Percentiles rank a stretch among this genome's conserved stretches.
phyloP scores from a whole-genome alignment of 2,888 invertebrate species.

The Rhagonycha lutea region DNA sequence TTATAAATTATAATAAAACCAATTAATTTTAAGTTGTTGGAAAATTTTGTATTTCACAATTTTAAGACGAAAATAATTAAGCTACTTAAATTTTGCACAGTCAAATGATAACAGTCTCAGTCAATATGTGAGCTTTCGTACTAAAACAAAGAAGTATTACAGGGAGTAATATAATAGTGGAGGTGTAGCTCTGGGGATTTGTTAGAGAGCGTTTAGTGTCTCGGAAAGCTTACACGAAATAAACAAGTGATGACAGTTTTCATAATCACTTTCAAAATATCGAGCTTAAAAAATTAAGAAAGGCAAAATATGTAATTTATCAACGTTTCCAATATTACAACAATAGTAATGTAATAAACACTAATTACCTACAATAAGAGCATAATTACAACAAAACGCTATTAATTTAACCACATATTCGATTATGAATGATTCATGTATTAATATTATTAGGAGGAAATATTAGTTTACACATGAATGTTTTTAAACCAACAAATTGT shows the following conservation, averaged over 20 bases:
- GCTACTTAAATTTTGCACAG: not conserved
- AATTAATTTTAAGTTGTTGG: slow-evolving; percentile 6
- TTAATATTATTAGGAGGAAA: not conserved
- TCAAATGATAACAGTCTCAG: not conserved
- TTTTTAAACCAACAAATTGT: not conserved
- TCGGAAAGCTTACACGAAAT: slow-evolving; percentile 4
- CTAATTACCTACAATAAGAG: not conserved
- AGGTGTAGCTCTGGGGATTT: slow-evolving; percentile 12
- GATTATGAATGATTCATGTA: not conserved
- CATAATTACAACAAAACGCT: not conserved
- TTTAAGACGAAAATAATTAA: not conserved
- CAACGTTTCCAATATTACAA: not conserved
- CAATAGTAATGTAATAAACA: not conserved
- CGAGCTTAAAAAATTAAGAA: not conserved
- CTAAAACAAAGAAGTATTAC: slow-evolving; percentile 11
- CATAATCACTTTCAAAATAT: not conserved
- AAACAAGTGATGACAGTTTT: not conserved
- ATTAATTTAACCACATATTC: not conserved
- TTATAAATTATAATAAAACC: not conserved
- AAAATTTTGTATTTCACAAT: not conserved
- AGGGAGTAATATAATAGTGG: slow-evolving; percentile 6
- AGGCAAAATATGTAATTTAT: not conserved
- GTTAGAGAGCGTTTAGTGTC: slow-evolving; percentile 11
- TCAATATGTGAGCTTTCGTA: not conserved
- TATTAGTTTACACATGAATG: not conserved